These are phyloP conservation scores for Eurystomus glaucurus DNA, from an alignment of 2,797 vertebrate species.

Conservation along the genomic window DNA sequence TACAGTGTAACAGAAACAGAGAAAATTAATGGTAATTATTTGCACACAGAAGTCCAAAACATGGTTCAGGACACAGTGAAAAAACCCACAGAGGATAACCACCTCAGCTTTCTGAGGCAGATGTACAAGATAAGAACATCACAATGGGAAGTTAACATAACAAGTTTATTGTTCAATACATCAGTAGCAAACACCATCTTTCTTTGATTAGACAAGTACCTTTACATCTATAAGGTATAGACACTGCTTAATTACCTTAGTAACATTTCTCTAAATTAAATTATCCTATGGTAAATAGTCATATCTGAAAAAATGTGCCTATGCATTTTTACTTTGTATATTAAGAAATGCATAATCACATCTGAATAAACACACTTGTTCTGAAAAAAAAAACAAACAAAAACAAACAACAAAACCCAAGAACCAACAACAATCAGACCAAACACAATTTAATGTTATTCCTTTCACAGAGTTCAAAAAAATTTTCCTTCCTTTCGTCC, in stretches of 20 bases:
- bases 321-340: neutral
- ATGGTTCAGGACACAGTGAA: neutral
- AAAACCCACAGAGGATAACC: neutral
- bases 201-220: neutral
- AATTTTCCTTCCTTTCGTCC: neutral
- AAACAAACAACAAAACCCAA: no score
- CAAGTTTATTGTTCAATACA: neutral
- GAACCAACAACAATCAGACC: neutral
- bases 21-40: fast-evolving
- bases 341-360: neutral
- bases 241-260: neutral
- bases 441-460: neutral
- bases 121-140: neutral
- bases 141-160: neutral
- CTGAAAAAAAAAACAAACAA: neutral
- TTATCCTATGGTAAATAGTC: neutral
- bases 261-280: neutral
- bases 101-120: neutral
- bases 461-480: neutral
- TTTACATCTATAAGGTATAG: fast-evolving
- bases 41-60: neutral
- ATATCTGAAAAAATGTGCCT: neutral
- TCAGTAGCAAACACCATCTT: neutral
- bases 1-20: neutral
- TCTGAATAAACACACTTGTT: neutral